Base-by-base conservation (phyloP, 2,888 invertebrate genomes). In the Coenonympha glycerion region DNA sequence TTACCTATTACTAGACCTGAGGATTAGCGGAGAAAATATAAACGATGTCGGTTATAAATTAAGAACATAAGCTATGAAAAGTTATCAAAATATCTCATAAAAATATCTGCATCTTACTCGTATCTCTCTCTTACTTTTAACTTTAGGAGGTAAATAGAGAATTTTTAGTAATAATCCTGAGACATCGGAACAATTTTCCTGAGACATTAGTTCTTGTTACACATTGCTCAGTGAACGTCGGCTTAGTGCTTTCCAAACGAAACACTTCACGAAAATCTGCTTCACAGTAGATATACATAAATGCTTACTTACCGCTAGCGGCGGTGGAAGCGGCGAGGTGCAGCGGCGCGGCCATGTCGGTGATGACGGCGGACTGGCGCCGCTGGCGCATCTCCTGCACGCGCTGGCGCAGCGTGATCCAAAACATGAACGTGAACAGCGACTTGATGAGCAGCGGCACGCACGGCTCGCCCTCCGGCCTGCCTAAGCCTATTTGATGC, bases 331-430 rank as follows among this genome's bases (percentile, higher is more conserved):
- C 92, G 0, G 94, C 92, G 26, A 95, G 89, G 64, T 93, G 93
- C 48, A 95, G 74, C 0, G 95, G 94, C 9, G 94, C 93, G 13
- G 92, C 92, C 89, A 94, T 92, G 65, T 94, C 93, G 0, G 91
- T 89, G 53, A 92, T 73, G n/a, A 91, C 89, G 42, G 91, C 90
- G 15, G 90, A 90, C 59, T 91, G 90, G 24, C 90, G 88, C 6
- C 90, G 88, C 56, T 91, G 90, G 48, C 89, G 88, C 56, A 92
- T 88, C 79, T 97, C 97, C 64, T 95, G 92, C 67, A 95, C 91
- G 73, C 93, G 93, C 78, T 98, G 98, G 8, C 97, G 89, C 73
- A 98, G 87, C 8, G 98, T 98, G 61, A 97, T 92, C 96, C 97
- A 98, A 84, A 99, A 98, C 93, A 97, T 95, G 50, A 93, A 89